A percentile compares a stretch with the other conserved stretches of the same genome.
Evolutionary conservation across 2,888 invertebrate species (phyloP).

Genomic region (Stramonita haemastoma): DNA sequence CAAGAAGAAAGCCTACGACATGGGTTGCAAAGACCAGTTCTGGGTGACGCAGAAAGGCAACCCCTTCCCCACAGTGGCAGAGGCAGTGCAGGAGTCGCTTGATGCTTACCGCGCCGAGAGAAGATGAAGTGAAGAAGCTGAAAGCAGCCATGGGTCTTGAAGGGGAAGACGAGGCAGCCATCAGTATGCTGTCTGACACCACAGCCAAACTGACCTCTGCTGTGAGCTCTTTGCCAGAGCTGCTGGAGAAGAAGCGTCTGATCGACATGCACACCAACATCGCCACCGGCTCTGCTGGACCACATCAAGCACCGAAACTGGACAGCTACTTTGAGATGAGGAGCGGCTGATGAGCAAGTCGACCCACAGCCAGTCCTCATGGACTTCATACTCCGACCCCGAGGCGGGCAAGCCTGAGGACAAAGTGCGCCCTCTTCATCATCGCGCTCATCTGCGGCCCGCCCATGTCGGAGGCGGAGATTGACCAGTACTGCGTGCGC

Average conservation of each 20-base stretch:
- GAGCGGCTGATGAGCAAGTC: conserved; percentile 93
- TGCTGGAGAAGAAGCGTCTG: conserved; percentile 96
- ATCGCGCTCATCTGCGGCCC: conserved; percentile 91
- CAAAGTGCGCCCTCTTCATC: conserved; percentile 93
- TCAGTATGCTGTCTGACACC: conserved; percentile 83
- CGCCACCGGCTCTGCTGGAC: conserved; percentile 85
- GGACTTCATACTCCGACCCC: conserved; percentile 90
- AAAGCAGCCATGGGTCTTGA: conserved; percentile 96
- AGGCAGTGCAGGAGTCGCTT: conserved; percentile 98
- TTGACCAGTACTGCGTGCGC: conserved; percentile 88
- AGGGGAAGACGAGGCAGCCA: conserved; percentile 88
- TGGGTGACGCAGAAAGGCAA: conserved; percentile 95
- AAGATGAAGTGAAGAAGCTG: conserved; percentile 96
- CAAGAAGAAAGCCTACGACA: conserved; percentile 92
- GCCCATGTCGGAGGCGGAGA: conserved; percentile 88
- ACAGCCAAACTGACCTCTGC: conserved; percentile 90
- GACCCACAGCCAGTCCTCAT: conserved; percentile 87
- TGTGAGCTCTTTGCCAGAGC: conserved; percentile 93
- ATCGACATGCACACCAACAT: conserved; percentile 99
- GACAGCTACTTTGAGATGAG: conserved; percentile 97
- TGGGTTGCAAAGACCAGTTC: conserved; percentile 92
- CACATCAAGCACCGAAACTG: conserved; percentile 85
- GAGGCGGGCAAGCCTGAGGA: conserved; percentile 93
- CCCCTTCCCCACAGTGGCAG: conserved; percentile 88
- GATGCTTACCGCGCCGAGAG: conserved; percentile 95